Evolutionary conservation across 2,888 invertebrate species (phyloP).

Genomic region (Monopis laevigella): DNA sequence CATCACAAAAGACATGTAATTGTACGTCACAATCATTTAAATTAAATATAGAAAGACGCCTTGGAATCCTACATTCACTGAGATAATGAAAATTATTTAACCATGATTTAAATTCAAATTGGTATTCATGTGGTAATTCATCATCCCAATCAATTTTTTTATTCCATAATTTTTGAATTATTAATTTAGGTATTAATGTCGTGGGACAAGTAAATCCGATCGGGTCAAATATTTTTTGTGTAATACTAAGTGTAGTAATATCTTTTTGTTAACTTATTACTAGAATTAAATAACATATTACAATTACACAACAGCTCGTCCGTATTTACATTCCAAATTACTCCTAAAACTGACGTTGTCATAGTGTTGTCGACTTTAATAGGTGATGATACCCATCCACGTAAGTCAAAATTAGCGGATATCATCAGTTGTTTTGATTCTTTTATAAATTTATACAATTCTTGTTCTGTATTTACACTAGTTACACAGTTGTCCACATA

Average conservation of each 20-base stretch:
- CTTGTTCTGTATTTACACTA: slow-evolving; percentile 14
- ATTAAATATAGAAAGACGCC: neutral
- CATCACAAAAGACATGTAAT: slow-evolving; percentile 12
- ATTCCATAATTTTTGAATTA: slow-evolving; percentile 17
- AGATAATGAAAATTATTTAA: neutral
- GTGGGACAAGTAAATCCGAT: slow-evolving; percentile 15
- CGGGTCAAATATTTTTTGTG: slow-evolving; percentile 18
- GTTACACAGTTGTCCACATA: slow-evolving; percentile 19
- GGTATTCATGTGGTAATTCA: neutral
- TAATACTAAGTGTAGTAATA: slow-evolving; percentile 12
- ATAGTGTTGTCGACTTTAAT: neutral
- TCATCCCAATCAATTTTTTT: slow-evolving; percentile 16
- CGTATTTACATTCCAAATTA: slow-evolving; percentile 14
- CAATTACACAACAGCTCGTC: slow-evolving; percentile 13
- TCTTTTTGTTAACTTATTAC: slow-evolving; percentile 14
- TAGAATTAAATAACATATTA: neutral
- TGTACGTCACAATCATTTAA: neutral
- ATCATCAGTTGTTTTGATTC: slow-evolving; percentile 16
- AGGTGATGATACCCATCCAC: slow-evolving; percentile 15
- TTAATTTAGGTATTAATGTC: slow-evolving; percentile 17
- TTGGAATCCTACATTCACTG: slow-evolving; percentile 1
- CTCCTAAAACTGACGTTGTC: slow-evolving; percentile 13
- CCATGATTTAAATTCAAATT: neutral
- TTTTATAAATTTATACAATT: slow-evolving; percentile 13
- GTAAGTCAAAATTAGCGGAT: slow-evolving; percentile 16